phyloP scores from a whole-genome alignment of 2,888 invertebrate genomes.

The Mesoligia furuncula region DNA sequence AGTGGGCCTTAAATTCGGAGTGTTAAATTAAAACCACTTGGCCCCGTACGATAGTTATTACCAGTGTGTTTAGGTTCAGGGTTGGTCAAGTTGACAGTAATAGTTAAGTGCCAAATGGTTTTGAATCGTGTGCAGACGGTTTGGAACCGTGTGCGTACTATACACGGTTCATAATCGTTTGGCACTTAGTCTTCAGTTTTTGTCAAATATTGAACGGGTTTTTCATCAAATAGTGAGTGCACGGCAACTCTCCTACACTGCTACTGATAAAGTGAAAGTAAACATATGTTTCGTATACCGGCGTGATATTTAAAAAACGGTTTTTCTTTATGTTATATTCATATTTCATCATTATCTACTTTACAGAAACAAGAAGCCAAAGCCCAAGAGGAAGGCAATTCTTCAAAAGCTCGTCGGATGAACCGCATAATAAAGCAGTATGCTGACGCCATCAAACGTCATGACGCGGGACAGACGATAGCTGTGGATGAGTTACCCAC shows the following conservation, averaged over 20 bases:
- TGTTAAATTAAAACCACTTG: background rate
- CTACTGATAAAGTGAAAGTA: background rate
- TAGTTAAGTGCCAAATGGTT: background rate
- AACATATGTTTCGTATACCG: background rate
- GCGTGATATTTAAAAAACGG: background rate
- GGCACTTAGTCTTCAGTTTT: background rate
- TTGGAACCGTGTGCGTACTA: too few relatives aligned
- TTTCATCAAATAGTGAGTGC: background rate
- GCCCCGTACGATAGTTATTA: background rate
- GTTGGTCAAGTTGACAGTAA: background rate
- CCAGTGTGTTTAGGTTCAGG: background rate
- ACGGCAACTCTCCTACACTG: background rate
- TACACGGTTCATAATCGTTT: background rate
- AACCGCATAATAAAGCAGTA: conserved; percentile 98
- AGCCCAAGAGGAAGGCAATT: conserved; percentile 95
- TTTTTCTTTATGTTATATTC: background rate
- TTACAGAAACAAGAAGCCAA: conserved; percentile 92
- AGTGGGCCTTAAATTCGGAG: background rate
- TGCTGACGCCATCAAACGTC: conserved; percentile 95
- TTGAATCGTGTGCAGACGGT: too few relatives aligned
- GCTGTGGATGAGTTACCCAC: conserved; percentile 95
- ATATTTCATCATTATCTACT: background rate
- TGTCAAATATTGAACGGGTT: background rate
- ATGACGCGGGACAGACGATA: conserved; percentile 94
- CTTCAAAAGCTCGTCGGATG: conserved; percentile 96